Percentiles rank a stretch among this genome's conserved stretches.
phyloP scores from a whole-genome alignment of 2,888 invertebrate species.

The Pelosia muscerda region DNA sequence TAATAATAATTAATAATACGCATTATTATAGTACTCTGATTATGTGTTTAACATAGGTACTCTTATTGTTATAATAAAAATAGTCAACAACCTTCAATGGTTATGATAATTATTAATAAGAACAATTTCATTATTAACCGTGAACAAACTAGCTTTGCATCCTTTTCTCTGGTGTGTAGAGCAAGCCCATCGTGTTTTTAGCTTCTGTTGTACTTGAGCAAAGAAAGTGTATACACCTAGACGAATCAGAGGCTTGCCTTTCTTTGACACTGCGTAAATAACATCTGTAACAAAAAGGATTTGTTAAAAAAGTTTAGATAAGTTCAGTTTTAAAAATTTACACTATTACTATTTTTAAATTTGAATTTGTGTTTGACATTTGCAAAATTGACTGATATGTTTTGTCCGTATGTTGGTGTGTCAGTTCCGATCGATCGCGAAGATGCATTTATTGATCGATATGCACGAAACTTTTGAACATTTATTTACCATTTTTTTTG shows the following conservation, averaged over 20 bases:
- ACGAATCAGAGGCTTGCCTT: slow-evolving; percentile 24
- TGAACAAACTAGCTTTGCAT: slow-evolving; percentile 58
- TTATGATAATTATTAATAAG: slow-evolving; percentile 56
- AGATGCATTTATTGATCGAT: no score
- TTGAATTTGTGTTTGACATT: no score
- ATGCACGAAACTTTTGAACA: no score
- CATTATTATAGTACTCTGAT: neutral
- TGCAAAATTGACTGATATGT: no score
- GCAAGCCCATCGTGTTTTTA: slow-evolving; percentile 59
- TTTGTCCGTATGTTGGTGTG: no score
- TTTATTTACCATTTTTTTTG: no score
- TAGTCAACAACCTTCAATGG: slow-evolving; percentile 33
- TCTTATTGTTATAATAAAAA: neutral
- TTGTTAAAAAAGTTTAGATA: neutral
- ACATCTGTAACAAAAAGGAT: slow-evolving; percentile 20
- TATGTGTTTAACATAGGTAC: neutral
- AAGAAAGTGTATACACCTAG: slow-evolving; percentile 53
- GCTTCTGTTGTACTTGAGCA: slow-evolving; percentile 22
- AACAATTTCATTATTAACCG: slow-evolving; percentile 51
- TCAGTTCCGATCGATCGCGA: no score
- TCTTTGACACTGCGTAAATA: slow-evolving; percentile 17
- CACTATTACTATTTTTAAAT: neutral
- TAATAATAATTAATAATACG: neutral
- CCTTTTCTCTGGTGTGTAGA: slow-evolving; percentile 58
- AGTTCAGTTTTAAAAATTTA: neutral